Conservation (phyloP, 2,888 invertebrate species). For the Charanyca ferruginea region DNA sequence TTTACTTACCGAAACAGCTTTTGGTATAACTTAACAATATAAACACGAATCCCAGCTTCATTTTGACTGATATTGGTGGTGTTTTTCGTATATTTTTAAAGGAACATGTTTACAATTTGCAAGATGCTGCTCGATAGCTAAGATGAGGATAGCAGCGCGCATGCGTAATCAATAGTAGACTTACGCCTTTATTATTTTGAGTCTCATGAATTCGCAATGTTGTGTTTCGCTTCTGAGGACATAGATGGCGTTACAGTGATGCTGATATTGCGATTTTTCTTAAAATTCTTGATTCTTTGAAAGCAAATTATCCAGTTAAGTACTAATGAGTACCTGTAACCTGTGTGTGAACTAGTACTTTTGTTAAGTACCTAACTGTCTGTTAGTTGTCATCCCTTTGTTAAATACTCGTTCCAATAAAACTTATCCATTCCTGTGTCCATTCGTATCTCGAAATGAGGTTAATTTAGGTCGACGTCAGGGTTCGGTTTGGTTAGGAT, state of each 20-base stretch:
- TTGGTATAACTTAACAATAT: constrained; percentile 72
- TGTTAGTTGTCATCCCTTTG: too few relatives aligned
- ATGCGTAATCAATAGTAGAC: constrained; percentile 85
- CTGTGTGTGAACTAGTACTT: too few relatives aligned
- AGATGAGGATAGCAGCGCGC: constrained; percentile 73
- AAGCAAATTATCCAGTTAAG: too few relatives aligned
- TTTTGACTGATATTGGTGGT: constrained; percentile 62
- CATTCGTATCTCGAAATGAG: too few relatives aligned
- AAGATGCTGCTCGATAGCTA: constrained; percentile 58
- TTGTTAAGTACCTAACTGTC: too few relatives aligned
- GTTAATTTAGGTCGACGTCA: too few relatives aligned
- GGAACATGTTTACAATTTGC: constrained; percentile 73
- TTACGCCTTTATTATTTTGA: constrained; percentile 38
- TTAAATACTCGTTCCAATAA: too few relatives aligned
- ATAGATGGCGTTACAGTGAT: constrained; percentile 57
- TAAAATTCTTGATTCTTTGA: neutral
- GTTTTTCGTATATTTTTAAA: constrained; percentile 62
- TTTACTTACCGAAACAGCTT: constrained; percentile 79
- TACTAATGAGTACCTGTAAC: too few relatives aligned
- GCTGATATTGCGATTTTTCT: neutral
- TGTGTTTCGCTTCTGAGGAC: constrained; percentile 37
- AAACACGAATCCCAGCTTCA: constrained; percentile 78
- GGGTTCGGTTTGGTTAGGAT: too few relatives aligned
- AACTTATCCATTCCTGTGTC: too few relatives aligned
- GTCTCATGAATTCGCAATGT: constrained; percentile 47